Conservation (phyloP, 2,797 vertebrate species). For the Oceanodroma leucorhoa region DNA sequence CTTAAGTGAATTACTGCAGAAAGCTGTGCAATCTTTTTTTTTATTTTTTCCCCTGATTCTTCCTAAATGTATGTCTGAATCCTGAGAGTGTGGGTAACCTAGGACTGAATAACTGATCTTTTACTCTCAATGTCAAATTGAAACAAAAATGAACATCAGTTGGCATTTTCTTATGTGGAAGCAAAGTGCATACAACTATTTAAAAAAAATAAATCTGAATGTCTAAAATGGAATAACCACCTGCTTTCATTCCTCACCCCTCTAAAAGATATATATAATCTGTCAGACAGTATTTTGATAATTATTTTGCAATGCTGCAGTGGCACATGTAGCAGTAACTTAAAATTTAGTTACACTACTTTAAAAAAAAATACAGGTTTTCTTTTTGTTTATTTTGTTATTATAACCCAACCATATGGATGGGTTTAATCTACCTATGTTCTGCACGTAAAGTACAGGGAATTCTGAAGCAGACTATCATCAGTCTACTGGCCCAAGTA, state of each 20-base stretch:
- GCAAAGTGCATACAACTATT: background rate
- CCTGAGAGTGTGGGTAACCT: background rate
- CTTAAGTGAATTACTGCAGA: background rate
- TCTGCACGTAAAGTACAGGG: background rate
- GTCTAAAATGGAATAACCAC: background rate
- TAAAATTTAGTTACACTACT: background rate
- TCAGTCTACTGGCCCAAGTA: background rate
- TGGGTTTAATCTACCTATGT: background rate
- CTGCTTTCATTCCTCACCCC: rapidly evolving
- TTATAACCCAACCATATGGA: too few species aligned
- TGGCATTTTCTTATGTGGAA: background rate
- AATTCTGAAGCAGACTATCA: background rate
- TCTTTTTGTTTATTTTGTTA: background rate
- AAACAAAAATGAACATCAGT: background rate
- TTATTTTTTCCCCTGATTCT: background rate
- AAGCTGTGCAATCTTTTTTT: background rate
- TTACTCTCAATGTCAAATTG: background rate
- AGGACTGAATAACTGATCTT: background rate
- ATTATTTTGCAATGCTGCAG: background rate
- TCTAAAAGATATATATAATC: background rate
- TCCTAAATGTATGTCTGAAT: background rate
- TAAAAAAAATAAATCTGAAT: background rate
- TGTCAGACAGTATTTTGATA: background rate
- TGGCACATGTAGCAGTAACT: background rate
- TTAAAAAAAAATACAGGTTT: rapidly evolving